Percentiles rank a stretch among this genome's conserved stretches.
Conservation (phyloP, 2,797 vertebrate genomes). For the Anomalospiza imberbis region DNA sequence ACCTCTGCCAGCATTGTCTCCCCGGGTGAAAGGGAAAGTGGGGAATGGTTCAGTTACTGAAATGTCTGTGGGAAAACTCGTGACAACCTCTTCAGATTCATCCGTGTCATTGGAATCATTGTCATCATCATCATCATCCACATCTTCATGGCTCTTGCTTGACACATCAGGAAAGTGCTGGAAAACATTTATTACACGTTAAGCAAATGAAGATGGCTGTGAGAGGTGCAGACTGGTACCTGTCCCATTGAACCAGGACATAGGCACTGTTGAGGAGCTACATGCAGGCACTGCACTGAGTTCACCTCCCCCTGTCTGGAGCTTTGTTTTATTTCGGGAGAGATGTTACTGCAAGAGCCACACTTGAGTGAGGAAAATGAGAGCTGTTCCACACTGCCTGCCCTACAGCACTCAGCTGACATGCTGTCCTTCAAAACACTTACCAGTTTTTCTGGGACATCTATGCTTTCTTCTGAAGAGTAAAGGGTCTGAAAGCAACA, state of each 20-base stretch:
- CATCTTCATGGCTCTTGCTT: slow-evolving; percentile 65
- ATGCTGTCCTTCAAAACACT: neutral
- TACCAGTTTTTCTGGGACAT: slow-evolving; percentile 54
- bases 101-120: slow-evolving; percentile 60
- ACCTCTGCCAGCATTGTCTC: slow-evolving; percentile 58
- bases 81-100: slow-evolving; percentile 67
- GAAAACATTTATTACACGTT: neutral
- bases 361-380: neutral
- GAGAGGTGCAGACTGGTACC: neutral
- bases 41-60: slow-evolving; percentile 16
- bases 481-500: slow-evolving; percentile 53
- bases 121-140: slow-evolving; percentile 17
- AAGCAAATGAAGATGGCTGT: neutral
- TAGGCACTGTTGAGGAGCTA: neutral
- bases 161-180: slow-evolving; percentile 53
- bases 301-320: neutral
- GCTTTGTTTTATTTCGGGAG: neutral
- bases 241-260: neutral
- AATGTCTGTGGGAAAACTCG: neutral
- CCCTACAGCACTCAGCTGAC: neutral
- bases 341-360: neutral
- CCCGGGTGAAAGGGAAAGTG: slow-evolving; percentile 41
- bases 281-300: fast-evolving
- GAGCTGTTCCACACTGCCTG: neutral
- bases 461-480: slow-evolving; percentile 66